Percentiles rank a stretch among this genome's conserved stretches.
phyloP scores from a whole-genome alignment of 2,888 invertebrate species.

The Drosophila lutescens region DNA sequence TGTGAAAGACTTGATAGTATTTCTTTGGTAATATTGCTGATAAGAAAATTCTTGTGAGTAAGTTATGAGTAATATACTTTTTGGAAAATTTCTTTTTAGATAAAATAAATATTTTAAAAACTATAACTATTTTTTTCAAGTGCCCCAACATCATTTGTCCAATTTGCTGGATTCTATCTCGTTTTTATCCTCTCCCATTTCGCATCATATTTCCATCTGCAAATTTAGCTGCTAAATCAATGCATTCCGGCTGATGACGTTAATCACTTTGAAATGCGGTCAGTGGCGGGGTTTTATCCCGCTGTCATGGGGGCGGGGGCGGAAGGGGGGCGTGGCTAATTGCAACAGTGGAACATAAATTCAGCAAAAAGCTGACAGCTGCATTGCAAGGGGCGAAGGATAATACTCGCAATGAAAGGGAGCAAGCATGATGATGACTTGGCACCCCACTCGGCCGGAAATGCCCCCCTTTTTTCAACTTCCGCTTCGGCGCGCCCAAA shows the following conservation, averaged over 20 bases:
- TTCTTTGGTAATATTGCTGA: no score
- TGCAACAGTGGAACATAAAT: conserved; percentile 32
- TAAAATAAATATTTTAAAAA: no score
- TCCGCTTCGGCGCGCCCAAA: conserved; percentile 57
- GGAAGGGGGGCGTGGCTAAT: conserved; percentile 14
- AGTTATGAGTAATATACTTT: no score
- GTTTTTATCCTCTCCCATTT: not conserved
- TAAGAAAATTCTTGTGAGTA: no score
- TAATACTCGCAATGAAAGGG: conserved; percentile 20
- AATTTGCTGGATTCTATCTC: not conserved
- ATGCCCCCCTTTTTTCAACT: conserved; percentile 43
- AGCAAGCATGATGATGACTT: not conserved
- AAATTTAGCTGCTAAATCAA: conserved; percentile 7
- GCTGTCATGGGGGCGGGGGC: not conserved
- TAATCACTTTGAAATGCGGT: conserved; percentile 33
- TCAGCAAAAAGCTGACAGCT: conserved; percentile 20
- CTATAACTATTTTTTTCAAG: not conserved
- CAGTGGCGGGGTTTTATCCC: conserved; percentile 2
- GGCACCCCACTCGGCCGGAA: conserved; percentile 11
- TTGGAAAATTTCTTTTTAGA: no score
- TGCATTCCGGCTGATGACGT: conserved; percentile 23
- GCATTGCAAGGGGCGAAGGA: not conserved
- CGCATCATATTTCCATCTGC: conserved; percentile 2
- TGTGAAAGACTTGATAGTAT: not conserved
- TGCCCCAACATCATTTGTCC: not conserved